Conservation (phyloP, 2,888 invertebrate species). For the Cerceris ruficornis region DNA sequence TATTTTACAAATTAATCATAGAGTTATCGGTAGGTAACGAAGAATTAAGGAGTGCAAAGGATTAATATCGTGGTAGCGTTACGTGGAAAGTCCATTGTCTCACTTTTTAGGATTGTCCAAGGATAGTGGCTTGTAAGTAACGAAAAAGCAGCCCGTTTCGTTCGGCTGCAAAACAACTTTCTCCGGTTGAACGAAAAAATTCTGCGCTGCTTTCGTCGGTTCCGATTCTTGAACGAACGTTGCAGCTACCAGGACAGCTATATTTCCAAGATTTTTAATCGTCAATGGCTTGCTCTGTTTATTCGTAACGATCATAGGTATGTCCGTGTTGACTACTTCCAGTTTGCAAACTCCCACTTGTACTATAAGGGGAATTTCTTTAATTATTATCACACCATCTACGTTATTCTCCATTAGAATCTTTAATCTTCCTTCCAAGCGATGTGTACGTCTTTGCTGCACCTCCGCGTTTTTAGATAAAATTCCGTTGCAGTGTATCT, state of each 20-base stretch:
- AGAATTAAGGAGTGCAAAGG: too few species aligned
- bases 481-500: constrained; percentile 69
- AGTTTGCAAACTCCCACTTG: constrained; percentile 67
- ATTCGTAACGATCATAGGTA: constrained; percentile 67
- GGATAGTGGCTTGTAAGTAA: constrained; percentile 68
- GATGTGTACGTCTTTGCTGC: constrained; percentile 39
- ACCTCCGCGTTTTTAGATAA: constrained; percentile 32
- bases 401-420: constrained; percentile 57
- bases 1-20: neutral
- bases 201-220: constrained; percentile 24
- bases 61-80: too few species aligned
- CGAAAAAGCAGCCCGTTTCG: constrained; percentile 64
- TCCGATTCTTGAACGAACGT: constrained; percentile 62
- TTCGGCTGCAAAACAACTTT: constrained; percentile 64
- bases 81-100: too few species aligned
- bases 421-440: constrained; percentile 55
- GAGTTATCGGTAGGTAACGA: too few species aligned
- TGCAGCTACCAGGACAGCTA: constrained; percentile 59
- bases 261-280: constrained; percentile 70
- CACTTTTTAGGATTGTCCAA: constrained; percentile 63
- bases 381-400: constrained; percentile 63
- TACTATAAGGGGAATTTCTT: constrained; percentile 69
- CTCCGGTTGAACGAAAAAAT: constrained; percentile 70
- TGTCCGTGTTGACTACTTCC: constrained; percentile 67
- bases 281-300: constrained; percentile 67